These are phyloP conservation scores for Mus spretus DNA, from an alignment of 2,797 vertebrate genomes.

Conservation along the genomic window DNA sequence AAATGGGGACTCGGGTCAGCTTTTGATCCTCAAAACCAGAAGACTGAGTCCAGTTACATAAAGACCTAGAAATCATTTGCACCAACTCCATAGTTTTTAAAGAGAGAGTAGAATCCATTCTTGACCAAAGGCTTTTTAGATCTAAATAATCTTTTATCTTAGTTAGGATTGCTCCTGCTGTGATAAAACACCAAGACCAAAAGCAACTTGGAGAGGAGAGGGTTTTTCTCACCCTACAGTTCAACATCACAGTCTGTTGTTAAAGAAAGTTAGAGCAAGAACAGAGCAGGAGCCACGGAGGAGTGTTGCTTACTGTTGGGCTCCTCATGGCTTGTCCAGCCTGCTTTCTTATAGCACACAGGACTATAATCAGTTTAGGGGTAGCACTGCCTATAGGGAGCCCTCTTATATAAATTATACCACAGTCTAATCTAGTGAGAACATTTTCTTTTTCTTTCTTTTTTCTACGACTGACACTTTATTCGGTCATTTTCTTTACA, in stretches of 20 bases:
- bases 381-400: not conserved
- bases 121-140: conserved; percentile 17
- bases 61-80: not conserved
- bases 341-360: not conserved
- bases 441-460: not conserved
- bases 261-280: not conserved
- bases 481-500: not conserved
- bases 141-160: not conserved
- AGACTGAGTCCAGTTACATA: not conserved
- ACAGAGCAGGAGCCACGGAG: not conserved
- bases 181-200: not conserved
- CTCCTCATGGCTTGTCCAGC: not conserved
- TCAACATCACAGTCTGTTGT: not conserved
- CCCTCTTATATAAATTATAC: not conserved
- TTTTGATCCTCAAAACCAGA: not conserved
- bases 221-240: not conserved
- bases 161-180: not conserved
- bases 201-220: not conserved
- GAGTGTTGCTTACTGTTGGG: not conserved
- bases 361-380: not conserved
- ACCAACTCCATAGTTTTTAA: not conserved
- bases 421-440: not conserved
- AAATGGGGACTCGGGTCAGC: not conserved
- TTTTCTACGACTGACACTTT: not conserved
- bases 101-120: conserved; percentile 33